Conservation (phyloP, 92 coral and sea anemone genomes). For the Epizoanthus scotinus region DNA sequence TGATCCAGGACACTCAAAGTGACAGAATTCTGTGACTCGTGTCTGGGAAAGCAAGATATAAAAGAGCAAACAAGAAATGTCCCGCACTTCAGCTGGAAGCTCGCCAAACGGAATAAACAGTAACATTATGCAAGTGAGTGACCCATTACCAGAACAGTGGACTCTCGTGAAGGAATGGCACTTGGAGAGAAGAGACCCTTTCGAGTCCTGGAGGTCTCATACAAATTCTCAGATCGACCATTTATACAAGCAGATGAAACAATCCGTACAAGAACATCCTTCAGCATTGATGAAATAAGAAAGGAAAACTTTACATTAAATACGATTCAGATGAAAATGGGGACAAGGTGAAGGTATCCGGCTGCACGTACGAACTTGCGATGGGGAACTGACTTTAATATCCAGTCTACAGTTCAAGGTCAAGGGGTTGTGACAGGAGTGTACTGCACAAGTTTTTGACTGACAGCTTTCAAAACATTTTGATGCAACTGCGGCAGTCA, state of each 20-base stretch:
- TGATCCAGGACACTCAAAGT: background rate
- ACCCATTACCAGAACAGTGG: conserved; percentile 87
- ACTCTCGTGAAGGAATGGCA: conserved; percentile 89
- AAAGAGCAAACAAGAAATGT: background rate
- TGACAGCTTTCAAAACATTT: too few relatives aligned
- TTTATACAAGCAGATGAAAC: conserved; percentile 68
- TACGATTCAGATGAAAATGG: background rate
- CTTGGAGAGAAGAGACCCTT: conserved; percentile 75
- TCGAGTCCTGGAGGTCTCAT: conserved; percentile 78
- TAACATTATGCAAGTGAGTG: conserved; percentile 42
- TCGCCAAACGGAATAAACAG: conserved; percentile 20
- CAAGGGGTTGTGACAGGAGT: too few relatives aligned
- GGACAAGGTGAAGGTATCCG: too few relatives aligned
- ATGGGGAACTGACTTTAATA: too few relatives aligned
- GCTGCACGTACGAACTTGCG: too few relatives aligned
- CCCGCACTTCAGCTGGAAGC: conserved; percentile 31
- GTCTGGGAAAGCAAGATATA: background rate
- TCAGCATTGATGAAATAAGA: conserved; percentile 54
- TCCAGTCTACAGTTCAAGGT: too few relatives aligned
- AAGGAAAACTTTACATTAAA: conserved; percentile 11
- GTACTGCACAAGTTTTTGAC: too few relatives aligned
- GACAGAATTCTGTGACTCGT: background rate
- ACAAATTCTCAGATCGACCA: conserved; percentile 73
- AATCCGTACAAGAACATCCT: conserved; percentile 73
- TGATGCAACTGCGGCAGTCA: too few relatives aligned